A percentile compares a stretch with the other conserved stretches of the same genome.
phyloP scores from a whole-genome alignment of 2,113 vertebrate species.

The Alosa alosa region DNA sequence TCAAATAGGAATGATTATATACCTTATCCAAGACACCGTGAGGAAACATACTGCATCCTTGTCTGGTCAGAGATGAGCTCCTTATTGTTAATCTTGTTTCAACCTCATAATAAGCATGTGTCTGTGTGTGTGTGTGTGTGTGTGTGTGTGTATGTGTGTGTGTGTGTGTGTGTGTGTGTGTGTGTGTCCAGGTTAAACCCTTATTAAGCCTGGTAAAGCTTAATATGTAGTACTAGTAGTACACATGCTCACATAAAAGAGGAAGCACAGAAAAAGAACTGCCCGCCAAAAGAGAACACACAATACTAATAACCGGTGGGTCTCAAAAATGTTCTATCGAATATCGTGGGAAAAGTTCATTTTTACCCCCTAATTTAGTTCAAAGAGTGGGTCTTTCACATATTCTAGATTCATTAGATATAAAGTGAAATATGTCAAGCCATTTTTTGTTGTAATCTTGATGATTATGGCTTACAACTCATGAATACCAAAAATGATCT shows the following conservation, averaged over 20 bases:
- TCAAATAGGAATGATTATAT: not conserved
- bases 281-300: not conserved
- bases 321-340: no score
- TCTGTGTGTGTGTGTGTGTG: not conserved
- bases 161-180: no score
- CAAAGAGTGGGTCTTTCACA: no score
- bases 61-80: not conserved
- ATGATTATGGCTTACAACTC: no score
- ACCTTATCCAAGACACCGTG: not conserved
- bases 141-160: not conserved
- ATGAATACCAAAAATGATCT: no score
- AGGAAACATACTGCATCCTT: no score
- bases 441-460: no score
- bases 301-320: not conserved
- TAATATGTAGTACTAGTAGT: not conserved
- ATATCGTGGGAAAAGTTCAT: no score
- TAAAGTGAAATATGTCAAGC: no score
- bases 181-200: not conserved
- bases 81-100: slow-evolving; percentile 8
- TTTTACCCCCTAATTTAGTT: no score
- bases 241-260: not conserved
- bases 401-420: no score
- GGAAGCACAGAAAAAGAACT: not conserved
- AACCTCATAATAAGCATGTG: not conserved
- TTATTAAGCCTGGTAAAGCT: not conserved